Evolutionary conservation across 2,797 vertebrate species (phyloP), one percentile per base, ranked within the genome.

Genomic region (Helarctos malayanus): DNA sequence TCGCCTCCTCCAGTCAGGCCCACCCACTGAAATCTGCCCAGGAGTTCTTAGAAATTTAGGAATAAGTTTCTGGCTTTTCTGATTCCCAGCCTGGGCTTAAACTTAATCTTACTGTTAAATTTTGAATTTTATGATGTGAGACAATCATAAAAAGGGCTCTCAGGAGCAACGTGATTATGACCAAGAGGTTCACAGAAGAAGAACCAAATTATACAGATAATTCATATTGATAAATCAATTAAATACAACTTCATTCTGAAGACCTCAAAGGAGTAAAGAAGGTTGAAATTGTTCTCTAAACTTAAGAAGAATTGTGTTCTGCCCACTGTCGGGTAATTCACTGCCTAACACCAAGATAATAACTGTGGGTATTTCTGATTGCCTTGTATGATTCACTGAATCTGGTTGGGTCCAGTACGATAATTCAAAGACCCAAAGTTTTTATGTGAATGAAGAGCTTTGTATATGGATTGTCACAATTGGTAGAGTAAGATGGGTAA

Each of bases 61-160:
- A 71, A 54, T 45, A 88, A 84, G 9, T 81, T 87, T 87, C 59
- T 69, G 47, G 76, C 63, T 88, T 92, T 91, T 78, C n/a, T 45
- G 59, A 78, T 76, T 75, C 84, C 81, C 69, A 61, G 13, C 27
- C 49, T 73, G 69, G 25, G 9, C 59, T 27, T 73, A 68, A 84
- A 82, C 84, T 81, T 65, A 75, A 76, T 45, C 71, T 95, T 75
- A 61, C 49, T 75, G 45, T 93, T 13, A 1, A 27, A 41, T 54
- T 75, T 96, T 95, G 49, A 57, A 93, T 57, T 95, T 89, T 81
- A 9, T 68, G 23, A 54, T 59, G 3, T 54, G 78, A 45, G 68
- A 21, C 56, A 59, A 4, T 79, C 81, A 57, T 76, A 21, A 87
- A n/a, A 29, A 56, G 1, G 8, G 15, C 52, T 69, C 56, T 52